These are phyloP conservation scores for Pelecanus crispus DNA, from an alignment of 2,113 vertebrate genomes.

Conservation along the genomic window DNA sequence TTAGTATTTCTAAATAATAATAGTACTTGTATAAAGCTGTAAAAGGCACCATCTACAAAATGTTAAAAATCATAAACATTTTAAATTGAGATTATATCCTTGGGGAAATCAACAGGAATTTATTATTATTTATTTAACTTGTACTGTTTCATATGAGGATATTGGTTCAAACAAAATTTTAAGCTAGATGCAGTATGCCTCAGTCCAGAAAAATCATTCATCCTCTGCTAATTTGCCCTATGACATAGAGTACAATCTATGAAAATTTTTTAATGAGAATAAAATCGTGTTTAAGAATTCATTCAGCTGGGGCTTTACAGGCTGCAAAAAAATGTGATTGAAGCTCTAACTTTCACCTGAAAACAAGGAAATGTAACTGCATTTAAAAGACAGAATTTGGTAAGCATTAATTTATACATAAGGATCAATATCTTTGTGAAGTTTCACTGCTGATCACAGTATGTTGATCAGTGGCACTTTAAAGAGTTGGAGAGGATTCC, in stretches of 20 bases:
- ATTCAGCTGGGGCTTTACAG: constrained; percentile 8
- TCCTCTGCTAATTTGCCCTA: constrained; percentile 38
- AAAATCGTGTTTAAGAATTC: constrained; percentile 39
- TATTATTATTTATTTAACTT: neutral
- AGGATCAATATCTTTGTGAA: neutral
- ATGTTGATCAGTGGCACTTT: neutral
- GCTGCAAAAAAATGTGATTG: constrained; percentile 9
- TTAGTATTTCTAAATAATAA: constrained; percentile 55
- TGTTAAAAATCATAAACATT: constrained; percentile 8
- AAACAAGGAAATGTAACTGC: neutral
- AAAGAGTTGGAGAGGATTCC: neutral
- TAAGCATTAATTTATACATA: neutral
- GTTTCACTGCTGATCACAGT: neutral
- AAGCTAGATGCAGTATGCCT: neutral
- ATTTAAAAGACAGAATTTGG: neutral
- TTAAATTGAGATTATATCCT: constrained; percentile 25
- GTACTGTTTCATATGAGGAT: neutral
- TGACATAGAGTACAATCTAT: constrained; percentile 7
- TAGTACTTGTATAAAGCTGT: neutral
- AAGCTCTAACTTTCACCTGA: constrained; percentile 5
- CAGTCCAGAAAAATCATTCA: neutral
- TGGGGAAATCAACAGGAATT: neutral
- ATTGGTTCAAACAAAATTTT: neutral
- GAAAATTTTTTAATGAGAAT: constrained; percentile 10
- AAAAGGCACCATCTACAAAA: constrained; percentile 7